phyloP scores from a whole-genome alignment of 2,797 vertebrate genomes.

The Eulemur mongoz region DNA sequence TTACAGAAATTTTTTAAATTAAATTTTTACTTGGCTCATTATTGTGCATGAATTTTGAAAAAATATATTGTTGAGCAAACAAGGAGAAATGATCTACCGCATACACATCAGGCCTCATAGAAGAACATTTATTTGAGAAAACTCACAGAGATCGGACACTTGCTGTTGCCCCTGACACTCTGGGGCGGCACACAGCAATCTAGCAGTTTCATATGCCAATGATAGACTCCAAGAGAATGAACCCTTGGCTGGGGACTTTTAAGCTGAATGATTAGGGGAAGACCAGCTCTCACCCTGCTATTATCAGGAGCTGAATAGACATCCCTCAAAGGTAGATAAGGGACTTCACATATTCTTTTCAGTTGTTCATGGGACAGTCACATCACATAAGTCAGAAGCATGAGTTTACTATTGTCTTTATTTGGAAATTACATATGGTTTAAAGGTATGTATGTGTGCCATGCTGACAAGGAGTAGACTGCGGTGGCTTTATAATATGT shows the following conservation, averaged over 20 bases:
- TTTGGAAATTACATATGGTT: background rate
- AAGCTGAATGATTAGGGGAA: background rate
- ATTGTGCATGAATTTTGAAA: background rate
- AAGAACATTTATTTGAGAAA: background rate
- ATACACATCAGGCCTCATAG: rapidly evolving
- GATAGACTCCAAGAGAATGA: background rate
- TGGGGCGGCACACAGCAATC: background rate
- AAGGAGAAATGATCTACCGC: background rate
- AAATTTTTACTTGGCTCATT: background rate
- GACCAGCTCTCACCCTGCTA: background rate
- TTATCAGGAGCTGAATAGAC: background rate
- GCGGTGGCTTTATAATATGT: background rate
- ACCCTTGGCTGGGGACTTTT: background rate
- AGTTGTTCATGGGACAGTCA: background rate
- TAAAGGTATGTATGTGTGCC: background rate
- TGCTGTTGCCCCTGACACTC: background rate
- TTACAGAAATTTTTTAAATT: background rate
- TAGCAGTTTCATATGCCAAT: background rate
- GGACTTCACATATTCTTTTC: background rate
- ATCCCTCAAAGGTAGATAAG: background rate
- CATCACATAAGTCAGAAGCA: background rate
- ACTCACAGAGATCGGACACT: background rate
- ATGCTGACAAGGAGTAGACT: background rate
- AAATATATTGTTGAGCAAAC: background rate
- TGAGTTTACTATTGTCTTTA: background rate